Evolutionary conservation across 2,113 vertebrate genomes (phyloP).

Genomic region (Acanthisitta chloris): DNA sequence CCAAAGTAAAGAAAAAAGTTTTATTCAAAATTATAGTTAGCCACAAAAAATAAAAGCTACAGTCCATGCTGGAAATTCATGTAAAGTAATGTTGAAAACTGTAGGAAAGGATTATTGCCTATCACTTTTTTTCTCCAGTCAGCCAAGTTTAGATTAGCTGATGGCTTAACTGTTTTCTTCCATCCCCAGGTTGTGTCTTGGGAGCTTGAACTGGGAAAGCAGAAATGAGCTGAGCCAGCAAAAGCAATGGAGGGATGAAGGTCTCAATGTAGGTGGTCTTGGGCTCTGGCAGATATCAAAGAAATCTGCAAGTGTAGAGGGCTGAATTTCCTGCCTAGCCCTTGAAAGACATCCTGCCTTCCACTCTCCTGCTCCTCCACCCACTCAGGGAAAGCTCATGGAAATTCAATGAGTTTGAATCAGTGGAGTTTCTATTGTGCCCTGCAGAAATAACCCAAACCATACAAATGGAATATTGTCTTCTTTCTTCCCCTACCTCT

Average conservation of each 20-base stretch:
- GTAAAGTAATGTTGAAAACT: not conserved
- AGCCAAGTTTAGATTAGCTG: not conserved
- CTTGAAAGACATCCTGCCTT: not conserved
- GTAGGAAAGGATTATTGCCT: not conserved
- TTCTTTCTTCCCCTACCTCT: not conserved
- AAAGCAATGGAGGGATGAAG: not conserved
- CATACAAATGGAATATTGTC: not conserved
- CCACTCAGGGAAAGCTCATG: not conserved
- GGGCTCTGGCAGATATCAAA: not conserved
- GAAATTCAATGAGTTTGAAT: not conserved
- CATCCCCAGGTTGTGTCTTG: not conserved
- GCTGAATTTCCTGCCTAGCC: not conserved
- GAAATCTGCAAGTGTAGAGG: not conserved
- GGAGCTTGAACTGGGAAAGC: not conserved
- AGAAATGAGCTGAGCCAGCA: not conserved
- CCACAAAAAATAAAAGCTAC: not conserved
- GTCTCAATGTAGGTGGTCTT: conserved; percentile 5
- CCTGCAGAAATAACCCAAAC: not conserved
- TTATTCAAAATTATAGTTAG: not conserved
- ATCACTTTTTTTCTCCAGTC: not conserved
- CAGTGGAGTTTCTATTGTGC: not conserved
- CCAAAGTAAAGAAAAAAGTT: conserved; percentile 10
- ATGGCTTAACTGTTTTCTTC: conserved; percentile 3
- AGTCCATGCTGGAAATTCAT: not conserved
- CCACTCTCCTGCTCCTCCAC: not conserved